phyloP scores from a whole-genome alignment of 1,140 invertebrate genomes.

The Lamellibrachia luymesi region DNA sequence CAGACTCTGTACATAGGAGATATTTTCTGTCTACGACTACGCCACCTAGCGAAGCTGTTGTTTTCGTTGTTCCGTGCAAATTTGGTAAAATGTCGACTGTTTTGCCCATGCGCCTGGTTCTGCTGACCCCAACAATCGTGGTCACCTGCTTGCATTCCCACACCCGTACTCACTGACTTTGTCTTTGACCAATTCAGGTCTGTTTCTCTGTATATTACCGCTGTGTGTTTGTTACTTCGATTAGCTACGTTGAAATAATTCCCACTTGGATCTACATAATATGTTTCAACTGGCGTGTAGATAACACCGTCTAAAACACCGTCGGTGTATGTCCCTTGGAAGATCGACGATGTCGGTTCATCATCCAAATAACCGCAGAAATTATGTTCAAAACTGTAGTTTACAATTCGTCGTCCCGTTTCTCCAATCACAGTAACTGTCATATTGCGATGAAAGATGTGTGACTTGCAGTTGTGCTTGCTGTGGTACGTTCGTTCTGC shows the following conservation, averaged over 20 bases:
- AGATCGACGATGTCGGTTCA: neutral
- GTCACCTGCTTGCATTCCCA: neutral
- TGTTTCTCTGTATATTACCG: neutral
- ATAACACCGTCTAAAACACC: neutral
- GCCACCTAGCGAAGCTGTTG: neutral
- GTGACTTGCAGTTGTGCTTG: neutral
- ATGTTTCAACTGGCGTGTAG: neutral
- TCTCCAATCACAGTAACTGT: neutral
- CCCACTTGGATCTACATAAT: neutral
- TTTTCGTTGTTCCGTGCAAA: neutral
- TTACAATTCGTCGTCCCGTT: neutral
- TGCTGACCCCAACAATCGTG: neutral
- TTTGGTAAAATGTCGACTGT: neutral
- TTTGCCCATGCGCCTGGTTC: neutral
- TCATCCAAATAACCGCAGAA: neutral
- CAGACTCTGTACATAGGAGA: neutral
- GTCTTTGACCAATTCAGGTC: neutral
- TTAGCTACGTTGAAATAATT: neutral
- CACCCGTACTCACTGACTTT: neutral
- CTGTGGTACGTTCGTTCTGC: neutral
- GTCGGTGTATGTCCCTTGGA: neutral
- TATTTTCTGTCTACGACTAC: neutral
- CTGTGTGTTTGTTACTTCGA: neutral
- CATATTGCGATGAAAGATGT: neutral
- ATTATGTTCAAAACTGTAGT: neutral